Evolutionary conservation across 2,113 vertebrate genomes (phyloP).

Genomic region (Trochalopteron elliotii): DNA sequence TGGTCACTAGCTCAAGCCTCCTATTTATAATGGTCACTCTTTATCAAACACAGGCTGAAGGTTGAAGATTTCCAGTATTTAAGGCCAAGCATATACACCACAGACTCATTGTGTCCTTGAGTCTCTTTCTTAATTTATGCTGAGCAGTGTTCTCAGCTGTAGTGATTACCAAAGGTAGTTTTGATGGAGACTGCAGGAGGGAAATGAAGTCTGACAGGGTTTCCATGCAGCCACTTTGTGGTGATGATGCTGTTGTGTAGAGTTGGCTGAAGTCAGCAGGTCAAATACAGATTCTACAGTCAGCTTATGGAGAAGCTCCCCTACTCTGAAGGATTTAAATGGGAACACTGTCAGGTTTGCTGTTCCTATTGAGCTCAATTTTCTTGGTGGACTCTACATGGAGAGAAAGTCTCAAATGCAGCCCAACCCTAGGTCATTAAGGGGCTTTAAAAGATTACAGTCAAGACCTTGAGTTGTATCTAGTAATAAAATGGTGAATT

Average conservation of each 20-base stretch:
- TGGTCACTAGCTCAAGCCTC: background rate
- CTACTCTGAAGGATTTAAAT: slow-evolving; percentile 40
- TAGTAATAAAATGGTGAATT: background rate
- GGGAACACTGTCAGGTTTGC: slow-evolving; percentile 18
- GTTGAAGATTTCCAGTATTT: background rate
- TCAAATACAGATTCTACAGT: background rate
- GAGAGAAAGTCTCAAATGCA: slow-evolving; percentile 12
- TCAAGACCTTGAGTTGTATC: slow-evolving; percentile 17
- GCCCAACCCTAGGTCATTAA: slow-evolving; percentile 10
- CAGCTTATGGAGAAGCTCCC: background rate
- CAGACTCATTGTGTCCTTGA: background rate
- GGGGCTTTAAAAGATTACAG: slow-evolving; percentile 34
- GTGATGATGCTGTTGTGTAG: slow-evolving; percentile 3
- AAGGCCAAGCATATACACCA: background rate
- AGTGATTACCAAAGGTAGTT: slow-evolving; percentile 40
- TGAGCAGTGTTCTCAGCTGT: slow-evolving; percentile 22
- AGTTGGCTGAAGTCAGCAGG: slow-evolving; percentile 44
- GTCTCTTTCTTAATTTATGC: slow-evolving; percentile 34
- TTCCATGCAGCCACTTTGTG: background rate
- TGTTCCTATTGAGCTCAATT: slow-evolving; percentile 37
- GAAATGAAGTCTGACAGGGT: slow-evolving; percentile 45
- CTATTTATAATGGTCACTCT: background rate
- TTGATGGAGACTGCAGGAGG: slow-evolving; percentile 21
- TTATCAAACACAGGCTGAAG: background rate
- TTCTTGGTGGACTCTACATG: slow-evolving; percentile 3